These are phyloP conservation scores for Neria commutata DNA, from an alignment of 2,888 invertebrate genomes.

Conservation along the genomic window DNA sequence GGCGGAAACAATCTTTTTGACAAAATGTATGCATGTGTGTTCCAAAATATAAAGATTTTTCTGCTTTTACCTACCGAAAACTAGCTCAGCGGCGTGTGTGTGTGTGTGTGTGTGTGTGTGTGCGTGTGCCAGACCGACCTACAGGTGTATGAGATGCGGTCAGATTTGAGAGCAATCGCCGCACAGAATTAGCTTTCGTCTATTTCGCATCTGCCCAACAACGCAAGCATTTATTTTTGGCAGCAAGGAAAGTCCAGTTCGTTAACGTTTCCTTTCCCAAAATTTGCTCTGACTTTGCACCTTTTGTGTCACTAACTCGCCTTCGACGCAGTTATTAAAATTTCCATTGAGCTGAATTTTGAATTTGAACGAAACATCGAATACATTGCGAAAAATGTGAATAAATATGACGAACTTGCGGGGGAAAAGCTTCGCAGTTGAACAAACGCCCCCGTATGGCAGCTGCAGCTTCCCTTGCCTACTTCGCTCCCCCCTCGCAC, in stretches of 20 bases:
- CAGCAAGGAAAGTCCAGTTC: neutral
- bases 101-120: too few species aligned
- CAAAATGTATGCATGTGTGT: too few species aligned
- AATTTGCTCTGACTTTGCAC: constrained; percentile 3
- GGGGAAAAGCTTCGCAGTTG: constrained; percentile 6
- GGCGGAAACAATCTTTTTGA: neutral
- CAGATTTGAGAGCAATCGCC: neutral
- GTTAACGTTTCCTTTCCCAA: neutral
- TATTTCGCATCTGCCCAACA: neutral
- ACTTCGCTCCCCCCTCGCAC: neutral
- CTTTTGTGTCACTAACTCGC: neutral
- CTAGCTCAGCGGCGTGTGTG: constrained; percentile 13
- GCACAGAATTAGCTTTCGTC: neutral
- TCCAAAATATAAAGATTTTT: neutral
- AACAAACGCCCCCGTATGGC: constrained; percentile 11
- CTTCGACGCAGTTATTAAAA: neutral
- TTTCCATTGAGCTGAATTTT: constrained; percentile 1
- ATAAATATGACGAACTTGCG: neutral
- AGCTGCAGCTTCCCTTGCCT: neutral
- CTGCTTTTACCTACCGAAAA: constrained; percentile 1
- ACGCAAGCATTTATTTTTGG: neutral
- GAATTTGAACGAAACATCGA: neutral
- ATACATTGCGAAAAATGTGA: neutral
- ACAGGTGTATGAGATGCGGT: neutral
- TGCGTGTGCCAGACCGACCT: too few species aligned